Evolutionary conservation across 1,140 invertebrate species (phyloP).

Genomic region (Drosophila nikananu): DNA sequence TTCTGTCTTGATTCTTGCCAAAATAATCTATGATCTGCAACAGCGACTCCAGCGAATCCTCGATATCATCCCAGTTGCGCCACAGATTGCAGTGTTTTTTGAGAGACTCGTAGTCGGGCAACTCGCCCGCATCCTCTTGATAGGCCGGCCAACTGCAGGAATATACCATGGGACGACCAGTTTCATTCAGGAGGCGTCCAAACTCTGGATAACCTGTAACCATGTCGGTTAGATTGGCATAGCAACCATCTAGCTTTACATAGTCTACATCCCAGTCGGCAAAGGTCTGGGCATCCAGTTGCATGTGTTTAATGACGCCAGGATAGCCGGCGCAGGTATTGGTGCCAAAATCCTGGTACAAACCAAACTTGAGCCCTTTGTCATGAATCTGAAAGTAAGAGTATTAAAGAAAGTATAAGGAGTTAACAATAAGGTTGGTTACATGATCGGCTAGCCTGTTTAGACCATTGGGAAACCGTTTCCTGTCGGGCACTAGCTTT

Average conservation of each 20-base stretch:
- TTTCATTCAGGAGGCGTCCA: slow-evolving; percentile 90
- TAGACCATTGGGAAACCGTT: slow-evolving; percentile 94
- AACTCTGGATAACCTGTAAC: slow-evolving; percentile 90
- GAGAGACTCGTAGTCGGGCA: slow-evolving; percentile 93
- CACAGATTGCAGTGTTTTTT: slow-evolving; percentile 95
- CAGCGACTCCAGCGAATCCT: slow-evolving; percentile 92
- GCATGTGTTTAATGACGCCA: slow-evolving; percentile 91
- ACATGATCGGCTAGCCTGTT: slow-evolving; percentile 93
- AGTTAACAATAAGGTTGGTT: slow-evolving; percentile 45
- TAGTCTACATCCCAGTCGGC: slow-evolving; percentile 96
- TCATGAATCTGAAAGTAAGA: slow-evolving; percentile 88
- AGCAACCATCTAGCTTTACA: slow-evolving; percentile 95
- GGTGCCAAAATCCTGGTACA: slow-evolving; percentile 95
- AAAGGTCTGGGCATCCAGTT: slow-evolving; percentile 93
- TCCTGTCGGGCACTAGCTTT: slow-evolving; percentile 90
- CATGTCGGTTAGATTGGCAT: slow-evolving; percentile 88
- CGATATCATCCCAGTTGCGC: slow-evolving; percentile 95
- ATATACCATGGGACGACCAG: slow-evolving; percentile 93
- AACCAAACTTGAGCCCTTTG: slow-evolving; percentile 93
- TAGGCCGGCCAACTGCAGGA: slow-evolving; percentile 96
- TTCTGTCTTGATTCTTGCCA: slow-evolving; percentile 90
- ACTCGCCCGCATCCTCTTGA: slow-evolving; percentile 93
- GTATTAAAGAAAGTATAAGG: background rate
- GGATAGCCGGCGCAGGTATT: slow-evolving; percentile 94
- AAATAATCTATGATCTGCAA: slow-evolving; percentile 92